These are phyloP conservation scores for Anabas testudineus DNA, from an alignment of 2,797 vertebrate genomes.

Conservation along the genomic window DNA sequence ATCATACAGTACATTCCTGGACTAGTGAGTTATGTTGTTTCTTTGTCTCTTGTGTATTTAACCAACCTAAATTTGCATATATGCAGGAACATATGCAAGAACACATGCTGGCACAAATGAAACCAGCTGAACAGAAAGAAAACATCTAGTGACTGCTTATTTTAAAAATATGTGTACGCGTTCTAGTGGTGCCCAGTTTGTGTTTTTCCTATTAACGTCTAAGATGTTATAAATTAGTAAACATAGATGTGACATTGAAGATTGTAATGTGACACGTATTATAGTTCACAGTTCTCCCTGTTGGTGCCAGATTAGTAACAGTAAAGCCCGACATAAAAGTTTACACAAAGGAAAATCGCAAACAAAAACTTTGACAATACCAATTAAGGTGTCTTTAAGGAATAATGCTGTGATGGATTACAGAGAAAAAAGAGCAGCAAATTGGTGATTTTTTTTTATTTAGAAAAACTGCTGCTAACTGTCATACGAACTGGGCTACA, in stretches of 20 bases:
- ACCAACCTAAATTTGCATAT: conserved; percentile 13
- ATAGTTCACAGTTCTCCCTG: conserved; percentile 4
- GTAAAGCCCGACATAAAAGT: conserved; percentile 17
- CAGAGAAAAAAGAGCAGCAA: background rate
- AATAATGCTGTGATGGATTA: conserved; percentile 38
- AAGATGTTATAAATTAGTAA: conserved; percentile 3
- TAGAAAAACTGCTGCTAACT: conserved; percentile 23
- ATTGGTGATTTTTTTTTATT: conserved; percentile 42
- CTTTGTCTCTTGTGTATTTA: background rate
- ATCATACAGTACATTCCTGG: conserved; percentile 52
- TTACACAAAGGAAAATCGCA: too few species aligned
- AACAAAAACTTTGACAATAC: conserved; percentile 12
- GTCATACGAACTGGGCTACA: conserved; percentile 21
- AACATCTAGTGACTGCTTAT: background rate
- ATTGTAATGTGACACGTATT: background rate
- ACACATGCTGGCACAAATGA: background rate
- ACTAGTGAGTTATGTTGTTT: conserved; percentile 42
- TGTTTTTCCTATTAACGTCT: background rate
- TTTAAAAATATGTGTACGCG: background rate
- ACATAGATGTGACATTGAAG: background rate
- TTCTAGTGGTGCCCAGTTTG: background rate
- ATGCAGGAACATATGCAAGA: too few species aligned
- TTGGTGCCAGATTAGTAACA: conserved; percentile 24
- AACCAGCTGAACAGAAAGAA: background rate
- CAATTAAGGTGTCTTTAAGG: conserved; percentile 34